A percentile compares a stretch with the other conserved stretches of the same genome.
These are phyloP conservation scores for Epinotia demarniana DNA, from an alignment of 2,888 invertebrate genomes.

Conservation along the genomic window DNA sequence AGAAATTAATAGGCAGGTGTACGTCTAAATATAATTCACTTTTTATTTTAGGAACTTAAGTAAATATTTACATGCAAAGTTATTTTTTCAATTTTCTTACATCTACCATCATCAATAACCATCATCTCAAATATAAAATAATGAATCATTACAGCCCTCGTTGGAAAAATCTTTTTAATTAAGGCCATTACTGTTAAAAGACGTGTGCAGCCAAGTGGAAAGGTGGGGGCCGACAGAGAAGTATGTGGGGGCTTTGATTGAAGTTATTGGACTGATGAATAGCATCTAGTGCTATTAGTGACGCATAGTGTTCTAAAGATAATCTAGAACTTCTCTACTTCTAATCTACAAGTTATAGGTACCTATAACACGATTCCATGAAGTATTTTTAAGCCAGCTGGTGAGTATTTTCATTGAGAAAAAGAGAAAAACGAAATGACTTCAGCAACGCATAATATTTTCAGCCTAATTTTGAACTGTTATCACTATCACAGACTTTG, in stretches of 20 bases:
- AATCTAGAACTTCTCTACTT: neutral
- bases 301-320: neutral
- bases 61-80: neutral
- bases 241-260: conserved; percentile 39
- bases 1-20: too few species aligned
- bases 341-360: too few species aligned
- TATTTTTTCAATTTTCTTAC: conserved; percentile 24
- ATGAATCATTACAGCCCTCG: conserved; percentile 48
- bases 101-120: conserved; percentile 45
- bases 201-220: conserved; percentile 51
- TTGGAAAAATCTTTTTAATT: conserved; percentile 58
- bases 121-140: conserved; percentile 46
- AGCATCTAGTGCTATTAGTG: neutral
- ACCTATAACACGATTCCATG: too few species aligned
- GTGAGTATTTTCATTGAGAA: too few species aligned
- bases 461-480: too few species aligned
- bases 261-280: conserved; percentile 25
- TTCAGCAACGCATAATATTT: too few species aligned
- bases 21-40: too few species aligned
- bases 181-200: conserved; percentile 54
- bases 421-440: too few species aligned
- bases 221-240: conserved; percentile 46
- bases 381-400: too few species aligned
- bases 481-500: too few species aligned
- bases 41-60: neutral